These are phyloP conservation scores for Panagrolaimus sp. DNA, from an alignment of 1,140 invertebrate species.

Conservation along the genomic window DNA sequence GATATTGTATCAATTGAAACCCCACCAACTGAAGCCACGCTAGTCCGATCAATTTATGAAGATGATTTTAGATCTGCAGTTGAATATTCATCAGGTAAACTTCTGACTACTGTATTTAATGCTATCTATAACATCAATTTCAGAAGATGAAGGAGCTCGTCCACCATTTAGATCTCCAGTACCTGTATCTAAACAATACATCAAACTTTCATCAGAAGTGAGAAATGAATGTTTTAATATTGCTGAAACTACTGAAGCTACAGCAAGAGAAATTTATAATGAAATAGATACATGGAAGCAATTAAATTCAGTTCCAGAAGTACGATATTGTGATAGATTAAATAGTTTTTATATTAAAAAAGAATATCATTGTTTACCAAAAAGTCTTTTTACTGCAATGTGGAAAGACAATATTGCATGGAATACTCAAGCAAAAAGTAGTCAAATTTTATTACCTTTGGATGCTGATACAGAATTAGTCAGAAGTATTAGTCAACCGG, in stretches of 20 bases:
- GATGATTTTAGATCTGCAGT: conserved; percentile 25
- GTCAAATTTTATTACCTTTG: conserved; percentile 15
- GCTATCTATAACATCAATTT: neutral
- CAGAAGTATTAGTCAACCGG: conserved; percentile 13
- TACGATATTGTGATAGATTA: neutral
- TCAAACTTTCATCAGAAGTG: neutral
- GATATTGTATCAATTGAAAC: conserved; percentile 12
- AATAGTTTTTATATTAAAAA: neutral
- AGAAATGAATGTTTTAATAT: conserved; percentile 12
- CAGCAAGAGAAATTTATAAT: neutral
- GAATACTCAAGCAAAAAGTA: conserved; percentile 19
- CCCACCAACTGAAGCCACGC: neutral
- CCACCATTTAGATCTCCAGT: conserved; percentile 1
- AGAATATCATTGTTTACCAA: conserved; percentile 1
- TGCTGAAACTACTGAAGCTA: neutral
- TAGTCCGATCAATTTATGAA: conserved; percentile 1
- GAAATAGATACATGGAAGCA: neutral
- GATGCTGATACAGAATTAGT: conserved; percentile 19
- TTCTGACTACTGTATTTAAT: neutral
- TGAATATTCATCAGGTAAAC: conserved; percentile 26
- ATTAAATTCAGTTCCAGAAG: neutral
- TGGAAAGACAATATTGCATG: conserved; percentile 20
- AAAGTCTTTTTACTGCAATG: conserved; percentile 16
- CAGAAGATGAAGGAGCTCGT: neutral
- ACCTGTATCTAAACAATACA: neutral